Percentiles rank a stretch among this genome's conserved stretches.
These are phyloP conservation scores for Platanista minor DNA, from an alignment of 2,113 vertebrate genomes.

Conservation along the genomic window DNA sequence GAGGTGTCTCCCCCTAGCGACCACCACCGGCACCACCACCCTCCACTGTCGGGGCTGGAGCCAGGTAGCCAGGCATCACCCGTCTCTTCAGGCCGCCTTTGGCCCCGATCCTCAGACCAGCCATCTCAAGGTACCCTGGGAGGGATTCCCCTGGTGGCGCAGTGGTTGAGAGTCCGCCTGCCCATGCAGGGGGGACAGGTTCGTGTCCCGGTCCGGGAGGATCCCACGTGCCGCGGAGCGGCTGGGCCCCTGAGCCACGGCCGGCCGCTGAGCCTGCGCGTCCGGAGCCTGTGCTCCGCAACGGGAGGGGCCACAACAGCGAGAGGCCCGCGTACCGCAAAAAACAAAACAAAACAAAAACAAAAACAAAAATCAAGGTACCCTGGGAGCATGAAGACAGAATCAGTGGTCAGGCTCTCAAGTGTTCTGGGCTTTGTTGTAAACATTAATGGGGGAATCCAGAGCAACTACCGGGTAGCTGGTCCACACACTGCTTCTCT, in stretches of 20 bases:
- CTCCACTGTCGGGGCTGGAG: background rate
- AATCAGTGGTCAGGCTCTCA: background rate
- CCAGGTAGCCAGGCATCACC: background rate
- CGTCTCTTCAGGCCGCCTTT: background rate
- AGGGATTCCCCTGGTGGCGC: too few species aligned
- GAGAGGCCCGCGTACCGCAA: too few species aligned
- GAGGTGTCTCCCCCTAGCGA: constrained; percentile 19
- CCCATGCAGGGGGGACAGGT: too few species aligned
- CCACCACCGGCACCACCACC: background rate
- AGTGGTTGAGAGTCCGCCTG: too few species aligned
- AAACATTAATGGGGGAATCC: background rate
- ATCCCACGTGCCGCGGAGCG: too few species aligned
- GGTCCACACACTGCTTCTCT: background rate
- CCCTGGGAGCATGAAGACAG: background rate
- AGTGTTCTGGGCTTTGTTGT: background rate
- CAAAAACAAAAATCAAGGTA: too few species aligned
- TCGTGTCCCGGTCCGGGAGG: too few species aligned
- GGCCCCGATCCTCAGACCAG: background rate
- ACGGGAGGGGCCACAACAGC: too few species aligned
- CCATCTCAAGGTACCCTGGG: background rate
- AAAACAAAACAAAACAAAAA: too few species aligned
- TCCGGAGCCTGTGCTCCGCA: too few species aligned
- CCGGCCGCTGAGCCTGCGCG: too few species aligned
- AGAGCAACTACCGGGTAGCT: background rate
- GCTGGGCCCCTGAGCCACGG: too few species aligned